phyloP scores from a whole-genome alignment of 2,797 vertebrate genomes.

The Podarcis lilfordi region DNA sequence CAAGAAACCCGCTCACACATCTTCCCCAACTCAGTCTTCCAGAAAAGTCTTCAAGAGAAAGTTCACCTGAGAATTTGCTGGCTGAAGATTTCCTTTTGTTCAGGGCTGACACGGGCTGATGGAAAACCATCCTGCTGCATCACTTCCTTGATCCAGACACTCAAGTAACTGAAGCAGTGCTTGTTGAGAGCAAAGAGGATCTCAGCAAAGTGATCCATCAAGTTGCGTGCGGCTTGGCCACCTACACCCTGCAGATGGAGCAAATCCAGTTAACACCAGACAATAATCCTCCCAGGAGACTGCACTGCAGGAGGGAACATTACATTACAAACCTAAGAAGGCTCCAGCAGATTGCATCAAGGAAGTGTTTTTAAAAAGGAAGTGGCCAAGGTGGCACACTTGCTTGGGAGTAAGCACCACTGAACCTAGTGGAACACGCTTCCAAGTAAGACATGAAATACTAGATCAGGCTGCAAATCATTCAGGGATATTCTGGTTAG shows the following conservation, averaged over 20 bases:
- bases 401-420: background rate
- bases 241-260: constrained; percentile 86
- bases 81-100: constrained; percentile 95
- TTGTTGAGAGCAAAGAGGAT: constrained; percentile 96
- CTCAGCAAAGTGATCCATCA: constrained; percentile 98
- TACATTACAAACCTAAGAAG: background rate
- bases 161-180: constrained; percentile 93
- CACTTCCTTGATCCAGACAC: constrained; percentile 94
- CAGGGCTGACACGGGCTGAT: constrained; percentile 87
- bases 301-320: background rate
- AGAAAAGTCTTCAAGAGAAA: background rate
- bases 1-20: background rate
- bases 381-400: background rate
- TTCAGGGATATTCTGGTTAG: background rate
- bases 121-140: constrained; percentile 94
- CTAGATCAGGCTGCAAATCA: background rate
- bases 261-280: background rate
- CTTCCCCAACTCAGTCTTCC: background rate
- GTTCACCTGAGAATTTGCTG: constrained; percentile 95
- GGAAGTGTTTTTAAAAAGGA: background rate
- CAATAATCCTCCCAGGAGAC: background rate
- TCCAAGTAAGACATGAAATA: background rate
- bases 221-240: constrained; percentile 92
- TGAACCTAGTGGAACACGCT: background rate
- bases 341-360: background rate